Base-by-base conservation (phyloP, 2,888 invertebrate species). In the Tenthredo mesomela region DNA sequence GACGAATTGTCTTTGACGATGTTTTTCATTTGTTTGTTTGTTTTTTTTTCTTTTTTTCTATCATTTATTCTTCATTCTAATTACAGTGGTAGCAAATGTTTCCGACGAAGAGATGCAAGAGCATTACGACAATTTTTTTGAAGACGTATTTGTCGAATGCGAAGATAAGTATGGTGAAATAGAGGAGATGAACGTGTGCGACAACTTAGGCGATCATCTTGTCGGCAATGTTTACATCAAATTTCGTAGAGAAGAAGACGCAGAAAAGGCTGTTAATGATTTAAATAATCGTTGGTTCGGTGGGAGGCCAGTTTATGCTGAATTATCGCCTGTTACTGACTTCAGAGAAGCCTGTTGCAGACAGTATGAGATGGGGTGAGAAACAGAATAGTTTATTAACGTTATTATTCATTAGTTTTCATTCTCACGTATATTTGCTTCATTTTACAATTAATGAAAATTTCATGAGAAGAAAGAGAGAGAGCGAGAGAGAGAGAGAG, bases 161-260 rank as follows among this genome's bases (percentile, higher is more conserved):
- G 99, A 99, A 94, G 98, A 99, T 92, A 99, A 99, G 94, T 99
- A 99, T 94, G 99, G 99, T 0, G 99, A 99, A 94, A 99, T 99
- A 90, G 99, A 99, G 94, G 99, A 99, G 94, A 99, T 99, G 99
- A 99, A 99, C 94, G 99, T 99, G 2, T 99, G 99, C 94, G 99
- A 99, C 94, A 99, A 99, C 94, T 96, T 99, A 86, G 99, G 99
- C 3, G 99, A 99, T 93, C 99, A 99, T 93, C 95, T 99, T 88
- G 99, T 99, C 65, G 99, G 99, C 85, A 99, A 99, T 95, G 99
- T 99, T 84, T 99, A 99, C 93, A 98, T 99, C 87, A 99, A 99
- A 96, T 99, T 99, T 93, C 97, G 98, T 25, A 96, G 97, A 88
- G 99, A 99, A 94, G 99, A 99, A 92, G 99, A 99, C 93, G 99